Evolutionary conservation across 2,888 invertebrate genomes (phyloP).

Genomic region (Microctonus aethiopoides): DNA sequence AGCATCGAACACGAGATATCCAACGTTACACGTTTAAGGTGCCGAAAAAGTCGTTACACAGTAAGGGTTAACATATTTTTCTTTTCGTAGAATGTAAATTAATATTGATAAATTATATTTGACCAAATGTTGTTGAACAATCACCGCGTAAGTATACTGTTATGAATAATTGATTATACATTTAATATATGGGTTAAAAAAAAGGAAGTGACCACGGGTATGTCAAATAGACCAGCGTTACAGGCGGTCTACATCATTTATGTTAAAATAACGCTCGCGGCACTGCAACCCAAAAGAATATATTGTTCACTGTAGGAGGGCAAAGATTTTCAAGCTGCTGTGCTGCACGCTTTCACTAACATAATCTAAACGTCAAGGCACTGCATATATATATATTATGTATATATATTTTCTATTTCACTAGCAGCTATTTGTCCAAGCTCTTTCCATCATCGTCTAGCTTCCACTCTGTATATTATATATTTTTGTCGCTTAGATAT

Average conservation of each 20-base stretch:
- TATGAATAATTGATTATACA: background rate
- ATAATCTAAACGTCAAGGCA: slow-evolving; percentile 31
- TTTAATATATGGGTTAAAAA: background rate
- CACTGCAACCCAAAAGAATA: slow-evolving; percentile 7
- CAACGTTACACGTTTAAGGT: too few relatives aligned
- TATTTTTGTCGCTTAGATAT: too few relatives aligned
- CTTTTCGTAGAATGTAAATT: too few relatives aligned
- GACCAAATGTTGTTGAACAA: background rate
- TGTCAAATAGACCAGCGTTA: slow-evolving; percentile 9
- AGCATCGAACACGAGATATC: too few relatives aligned
- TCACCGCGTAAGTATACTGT: too few relatives aligned
- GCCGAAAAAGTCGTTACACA: too few relatives aligned
- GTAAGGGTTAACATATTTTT: too few relatives aligned
- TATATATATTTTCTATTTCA: too few relatives aligned
- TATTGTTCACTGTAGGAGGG: slow-evolving; percentile 16
- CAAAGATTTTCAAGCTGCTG: slow-evolving; percentile 4
- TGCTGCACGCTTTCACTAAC: slow-evolving; percentile 56
- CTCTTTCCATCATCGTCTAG: background rate
- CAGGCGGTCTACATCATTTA: slow-evolving; percentile 9
- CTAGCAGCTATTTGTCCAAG: too few relatives aligned
- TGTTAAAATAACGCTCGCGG: slow-evolving; percentile 1
- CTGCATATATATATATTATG: too few relatives aligned
- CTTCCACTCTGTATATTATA: background rate
- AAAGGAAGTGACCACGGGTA: background rate
- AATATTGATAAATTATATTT: background rate